Base-by-base conservation (phyloP, 2,888 invertebrate species). In the Drosophila infuscata region DNA sequence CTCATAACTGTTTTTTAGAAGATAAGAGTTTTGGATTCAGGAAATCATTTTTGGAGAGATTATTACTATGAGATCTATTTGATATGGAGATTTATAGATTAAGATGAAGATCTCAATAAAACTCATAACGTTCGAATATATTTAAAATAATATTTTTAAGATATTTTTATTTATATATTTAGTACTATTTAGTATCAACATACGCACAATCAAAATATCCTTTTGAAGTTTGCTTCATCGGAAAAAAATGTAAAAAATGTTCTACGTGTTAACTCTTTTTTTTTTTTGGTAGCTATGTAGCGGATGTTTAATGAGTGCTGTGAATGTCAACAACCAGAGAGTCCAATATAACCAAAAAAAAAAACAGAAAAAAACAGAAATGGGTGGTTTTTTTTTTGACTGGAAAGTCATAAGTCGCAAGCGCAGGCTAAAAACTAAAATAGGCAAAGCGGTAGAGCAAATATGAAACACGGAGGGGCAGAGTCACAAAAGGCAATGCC, bases 391-490 rank as follows among this genome's bases (percentile, higher is more conserved):
- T 25, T 35, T 25, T 11, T 41, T 17, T 9, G 17, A 56, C 56
- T 43, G 70, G 79, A 63, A 80, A 89, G 90, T 88, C 82, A 88
- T 82, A 85, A 85, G 89, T 85, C 79, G 89, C 79, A 81, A 79
- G 70, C 64, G 68, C 61, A 53, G 58, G 65, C 77, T 61, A 71
- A 70, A 74, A 80, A 77, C 77, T 77, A 74, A 89, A 89, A 87
- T 84, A 82, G 88, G 89, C 82, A 82, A 79, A 81, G 89, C 89
- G 76, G 88, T 71, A 89, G 75, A 74, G 81, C 88, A 89, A 85
- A 88, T 85, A 84, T 82, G 79, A 82, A 86, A 77, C 51, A 56
- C 29, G 36, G 41, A 70, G 70, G 38, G 70, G 38, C 59, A 49
- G 20, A 49, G 46, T 58, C 63, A 57, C 62, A 67, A 71, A 57